A percentile compares a stretch with the other conserved stretches of the same genome.
Evolutionary conservation across 2,888 invertebrate genomes (phyloP).

Genomic region (Idaea aversata): DNA sequence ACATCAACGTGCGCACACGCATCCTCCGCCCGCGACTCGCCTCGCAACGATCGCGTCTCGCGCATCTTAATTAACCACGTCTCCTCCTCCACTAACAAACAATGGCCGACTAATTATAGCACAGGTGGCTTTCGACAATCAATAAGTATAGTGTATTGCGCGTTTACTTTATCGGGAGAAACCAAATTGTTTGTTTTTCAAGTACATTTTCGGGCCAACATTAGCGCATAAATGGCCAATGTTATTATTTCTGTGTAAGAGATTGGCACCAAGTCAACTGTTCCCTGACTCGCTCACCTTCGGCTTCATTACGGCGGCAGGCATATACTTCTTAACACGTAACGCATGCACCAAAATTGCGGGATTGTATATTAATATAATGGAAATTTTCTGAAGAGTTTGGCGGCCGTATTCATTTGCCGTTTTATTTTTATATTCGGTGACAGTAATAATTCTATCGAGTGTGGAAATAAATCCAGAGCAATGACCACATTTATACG

Average conservation of each 20-base stretch:
- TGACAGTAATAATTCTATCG: slow-evolving; percentile 4
- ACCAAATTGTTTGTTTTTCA: slow-evolving; percentile 15
- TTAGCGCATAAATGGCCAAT: slow-evolving; percentile 33
- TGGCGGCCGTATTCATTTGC: slow-evolving; percentile 15
- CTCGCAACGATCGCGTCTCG: slow-evolving; percentile 48
- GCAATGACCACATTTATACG: background rate
- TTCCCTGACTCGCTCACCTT: slow-evolving; percentile 61
- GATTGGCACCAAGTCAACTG: slow-evolving; percentile 67
- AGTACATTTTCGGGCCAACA: slow-evolving; percentile 18
- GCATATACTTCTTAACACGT: slow-evolving; percentile 32
- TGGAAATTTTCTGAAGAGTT: slow-evolving; percentile 24
- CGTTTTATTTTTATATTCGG: slow-evolving; percentile 20
- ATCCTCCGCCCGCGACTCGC: slow-evolving; percentile 43
- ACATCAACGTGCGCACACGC: slow-evolving; percentile 67
- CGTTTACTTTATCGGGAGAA: slow-evolving; percentile 11
- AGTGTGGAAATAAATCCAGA: background rate
- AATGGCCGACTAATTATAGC: slow-evolving; percentile 62
- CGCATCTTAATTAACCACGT: slow-evolving; percentile 65
- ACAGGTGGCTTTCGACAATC: slow-evolving; percentile 51
- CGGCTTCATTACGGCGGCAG: slow-evolving; percentile 41
- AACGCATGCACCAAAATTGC: slow-evolving; percentile 24
- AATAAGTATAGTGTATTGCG: slow-evolving; percentile 14
- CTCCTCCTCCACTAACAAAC: slow-evolving; percentile 38
- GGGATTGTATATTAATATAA: slow-evolving; percentile 21
- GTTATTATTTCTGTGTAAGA: slow-evolving; percentile 46